Percentiles rank a stretch among this genome's conserved stretches.
Evolutionary conservation across 2,113 vertebrate species (phyloP).

Genomic region (Nipponia nippon): DNA sequence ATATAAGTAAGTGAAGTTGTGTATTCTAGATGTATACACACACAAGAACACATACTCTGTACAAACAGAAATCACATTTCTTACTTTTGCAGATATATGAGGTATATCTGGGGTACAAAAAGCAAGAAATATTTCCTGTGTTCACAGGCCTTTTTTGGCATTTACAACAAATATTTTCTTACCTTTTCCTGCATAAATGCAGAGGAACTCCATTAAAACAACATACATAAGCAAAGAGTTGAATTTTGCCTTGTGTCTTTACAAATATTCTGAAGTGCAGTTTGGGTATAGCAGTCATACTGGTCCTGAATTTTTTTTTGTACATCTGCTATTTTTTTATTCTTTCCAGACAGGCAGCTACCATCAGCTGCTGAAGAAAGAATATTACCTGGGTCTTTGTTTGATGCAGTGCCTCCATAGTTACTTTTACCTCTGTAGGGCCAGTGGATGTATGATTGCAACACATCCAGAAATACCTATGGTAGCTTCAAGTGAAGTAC

Average conservation of each 20-base stretch:
- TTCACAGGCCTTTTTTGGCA: neutral
- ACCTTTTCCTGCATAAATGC: neutral
- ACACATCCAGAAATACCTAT: neutral
- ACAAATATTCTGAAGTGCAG: neutral
- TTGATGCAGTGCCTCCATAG: neutral
- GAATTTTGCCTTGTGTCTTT: neutral
- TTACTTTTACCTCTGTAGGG: neutral
- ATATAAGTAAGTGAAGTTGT: neutral
- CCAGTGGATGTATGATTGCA: neutral
- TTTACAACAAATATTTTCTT: neutral
- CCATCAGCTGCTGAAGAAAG: neutral
- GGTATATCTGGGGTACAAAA: neutral
- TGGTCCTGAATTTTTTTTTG: neutral
- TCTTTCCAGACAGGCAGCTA: neutral
- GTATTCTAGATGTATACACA: neutral
- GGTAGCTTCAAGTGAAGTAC: neutral
- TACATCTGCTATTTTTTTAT: neutral
- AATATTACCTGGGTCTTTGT: neutral
- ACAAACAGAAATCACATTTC: rapidly evolving
- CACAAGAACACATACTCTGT: neutral
- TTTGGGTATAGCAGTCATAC: neutral
- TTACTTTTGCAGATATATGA: neutral
- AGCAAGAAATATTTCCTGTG: neutral
- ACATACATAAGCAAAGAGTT: neutral
- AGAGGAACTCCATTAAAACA: neutral